Conservation (phyloP, 2,888 invertebrate species). For the Scaptomyza cyrtandrae region DNA sequence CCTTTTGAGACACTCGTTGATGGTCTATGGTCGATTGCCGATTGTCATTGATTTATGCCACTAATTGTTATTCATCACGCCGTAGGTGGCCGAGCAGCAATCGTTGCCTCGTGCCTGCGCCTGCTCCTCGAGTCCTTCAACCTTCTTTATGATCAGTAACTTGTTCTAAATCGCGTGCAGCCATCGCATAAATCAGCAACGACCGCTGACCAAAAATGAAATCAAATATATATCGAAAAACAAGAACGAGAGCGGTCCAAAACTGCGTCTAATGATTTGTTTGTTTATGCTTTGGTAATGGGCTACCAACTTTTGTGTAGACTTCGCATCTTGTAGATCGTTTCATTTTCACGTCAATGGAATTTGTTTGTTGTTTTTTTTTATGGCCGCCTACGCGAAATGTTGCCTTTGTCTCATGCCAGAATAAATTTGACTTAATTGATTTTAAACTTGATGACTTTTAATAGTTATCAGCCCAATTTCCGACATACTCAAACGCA, state of each 20-base stretch:
- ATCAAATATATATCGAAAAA: conserved; percentile 33
- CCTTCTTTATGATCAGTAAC: conserved; percentile 7
- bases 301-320: conserved; percentile 50
- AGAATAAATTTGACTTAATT: conserved; percentile 77
- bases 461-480: conserved; percentile 66
- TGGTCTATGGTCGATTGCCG: conserved; percentile 41
- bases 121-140: conserved; percentile 26
- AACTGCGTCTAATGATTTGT: conserved; percentile 67
- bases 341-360: conserved; percentile 48
- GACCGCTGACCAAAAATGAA: conserved; percentile 21
- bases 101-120: neutral
- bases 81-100: conserved; percentile 61
- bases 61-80: conserved; percentile 75
- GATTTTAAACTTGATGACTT: conserved; percentile 75
- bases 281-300: conserved; percentile 66
- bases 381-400: conserved; percentile 64
- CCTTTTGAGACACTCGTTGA: conserved; percentile 48
- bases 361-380: conserved; percentile 32
- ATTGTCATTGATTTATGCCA: conserved; percentile 72
- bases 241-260: conserved; percentile 27
- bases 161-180: conserved; percentile 71
- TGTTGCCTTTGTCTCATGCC: conserved; percentile 68
- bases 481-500: conserved; percentile 58
- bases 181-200: conserved; percentile 62
- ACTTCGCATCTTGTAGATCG: conserved; percentile 43